Evolutionary conservation across 2,797 vertebrate species (phyloP).

Genomic region (Rhinella marina): DNA sequence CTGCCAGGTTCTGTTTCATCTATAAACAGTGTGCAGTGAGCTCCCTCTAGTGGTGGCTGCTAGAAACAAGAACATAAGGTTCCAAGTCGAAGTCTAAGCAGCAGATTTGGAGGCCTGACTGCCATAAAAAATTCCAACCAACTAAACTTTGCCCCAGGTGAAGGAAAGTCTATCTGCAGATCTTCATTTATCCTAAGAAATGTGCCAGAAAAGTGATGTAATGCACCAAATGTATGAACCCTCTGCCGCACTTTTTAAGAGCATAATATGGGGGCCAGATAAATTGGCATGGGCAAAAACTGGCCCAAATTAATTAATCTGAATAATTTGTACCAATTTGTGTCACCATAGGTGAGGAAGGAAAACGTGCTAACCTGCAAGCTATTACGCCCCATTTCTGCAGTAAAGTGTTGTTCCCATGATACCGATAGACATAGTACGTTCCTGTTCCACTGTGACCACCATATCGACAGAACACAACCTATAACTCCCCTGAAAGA

Average conservation of each 20-base stretch:
- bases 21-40: too few species aligned
- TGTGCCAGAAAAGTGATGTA: too few species aligned
- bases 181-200: too few species aligned
- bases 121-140: too few species aligned
- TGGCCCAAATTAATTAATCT: background rate
- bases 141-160: too few species aligned
- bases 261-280: too few species aligned
- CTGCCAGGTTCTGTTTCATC: too few species aligned
- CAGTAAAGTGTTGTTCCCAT: background rate
- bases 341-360: background rate
- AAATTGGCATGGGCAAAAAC: background rate
- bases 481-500: conserved; percentile 18
- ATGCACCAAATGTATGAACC: background rate
- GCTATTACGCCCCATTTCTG: background rate
- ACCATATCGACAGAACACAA: background rate
- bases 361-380: background rate
- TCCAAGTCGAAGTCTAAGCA: too few species aligned
- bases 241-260: background rate
- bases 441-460: background rate
- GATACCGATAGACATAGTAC: background rate
- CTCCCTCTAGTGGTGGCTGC: too few species aligned
- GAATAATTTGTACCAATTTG: background rate
- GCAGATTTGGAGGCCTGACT: too few species aligned
- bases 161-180: too few species aligned
- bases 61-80: too few species aligned